phyloP scores from a whole-genome alignment of 2,888 invertebrate species.

The Hydropsyche betteni region DNA sequence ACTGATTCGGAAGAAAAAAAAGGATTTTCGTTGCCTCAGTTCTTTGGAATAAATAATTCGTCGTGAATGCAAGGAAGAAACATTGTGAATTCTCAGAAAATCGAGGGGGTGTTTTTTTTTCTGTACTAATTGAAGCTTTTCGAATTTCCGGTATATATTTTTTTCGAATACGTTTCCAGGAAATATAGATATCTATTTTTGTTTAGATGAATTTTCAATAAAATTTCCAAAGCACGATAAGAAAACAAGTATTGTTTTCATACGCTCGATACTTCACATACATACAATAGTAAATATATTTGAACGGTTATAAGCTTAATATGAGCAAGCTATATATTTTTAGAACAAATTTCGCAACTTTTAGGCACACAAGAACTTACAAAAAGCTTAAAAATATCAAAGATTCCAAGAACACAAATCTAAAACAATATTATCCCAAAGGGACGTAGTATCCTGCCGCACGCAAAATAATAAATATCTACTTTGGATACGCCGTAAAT shows the following conservation, averaged over 20 bases:
- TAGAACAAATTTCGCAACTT: no score
- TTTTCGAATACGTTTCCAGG: no score
- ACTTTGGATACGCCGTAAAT: conserved; percentile 9
- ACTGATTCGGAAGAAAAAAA: background rate
- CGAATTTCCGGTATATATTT: background rate
- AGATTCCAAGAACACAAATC: background rate
- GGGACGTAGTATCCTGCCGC: conserved; percentile 4
- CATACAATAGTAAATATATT: no score
- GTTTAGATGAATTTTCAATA: no score
- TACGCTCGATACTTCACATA: no score
- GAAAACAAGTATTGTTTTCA: no score
- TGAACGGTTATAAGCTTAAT: no score
- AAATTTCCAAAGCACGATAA: no score
- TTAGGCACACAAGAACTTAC: no score
- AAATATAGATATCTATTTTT: no score
- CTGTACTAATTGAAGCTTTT: conserved; percentile 22
- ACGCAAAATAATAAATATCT: conserved; percentile 27
- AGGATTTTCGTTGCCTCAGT: conserved; percentile 15
- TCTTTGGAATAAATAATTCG: conserved; percentile 36
- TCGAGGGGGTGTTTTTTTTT: conserved; percentile 14
- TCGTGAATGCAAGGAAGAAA: conserved; percentile 22
- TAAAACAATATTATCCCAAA: conserved; percentile 27
- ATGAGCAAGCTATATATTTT: no score
- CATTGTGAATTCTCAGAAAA: background rate
- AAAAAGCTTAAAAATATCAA: no score